Conservation (phyloP, 2,888 invertebrate species). For the Megastigmus dorsalis region DNA sequence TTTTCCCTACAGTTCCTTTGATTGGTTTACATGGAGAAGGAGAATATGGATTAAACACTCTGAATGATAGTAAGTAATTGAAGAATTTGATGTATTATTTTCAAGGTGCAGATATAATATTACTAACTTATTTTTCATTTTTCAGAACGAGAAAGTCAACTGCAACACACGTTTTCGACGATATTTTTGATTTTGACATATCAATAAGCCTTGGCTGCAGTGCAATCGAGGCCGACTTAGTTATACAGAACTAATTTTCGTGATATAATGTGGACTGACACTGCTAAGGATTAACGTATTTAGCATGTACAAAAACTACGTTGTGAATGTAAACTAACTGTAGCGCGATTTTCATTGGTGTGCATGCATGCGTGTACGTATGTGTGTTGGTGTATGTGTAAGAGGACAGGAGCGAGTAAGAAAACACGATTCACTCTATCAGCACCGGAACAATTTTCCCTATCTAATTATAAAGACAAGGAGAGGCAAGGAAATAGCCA, state of each 20-base stretch:
- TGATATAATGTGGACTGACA: conserved; percentile 34
- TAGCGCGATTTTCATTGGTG: neutral
- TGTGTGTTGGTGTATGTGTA: neutral
- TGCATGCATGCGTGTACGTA: no score
- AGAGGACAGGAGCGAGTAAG: neutral
- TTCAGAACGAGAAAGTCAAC: conserved; percentile 42
- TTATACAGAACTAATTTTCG: conserved; percentile 2
- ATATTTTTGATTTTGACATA: conserved; percentile 69
- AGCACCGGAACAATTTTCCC: conserved; percentile 48
- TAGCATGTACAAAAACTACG: conserved; percentile 3
- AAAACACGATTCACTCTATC: conserved; percentile 16
- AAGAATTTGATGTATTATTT: no score
- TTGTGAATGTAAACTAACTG: conserved; percentile 29
- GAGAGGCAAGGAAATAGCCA: conserved; percentile 23
- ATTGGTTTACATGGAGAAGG: conserved; percentile 68
- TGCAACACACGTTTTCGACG: conserved; percentile 59
- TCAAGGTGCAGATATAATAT: no score
- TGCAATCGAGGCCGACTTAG: conserved; percentile 15
- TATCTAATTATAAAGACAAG: conserved; percentile 35
- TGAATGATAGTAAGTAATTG: conserved; percentile 60
- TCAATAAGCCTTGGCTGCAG: conserved; percentile 48
- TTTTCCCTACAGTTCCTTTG: conserved; percentile 68
- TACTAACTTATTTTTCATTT: conserved; percentile 6
- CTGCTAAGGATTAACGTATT: conserved; percentile 1
- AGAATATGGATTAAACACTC: conserved; percentile 65